phyloP scores from a whole-genome alignment of 2,113 vertebrate genomes.

The Chloropsis cyanopogon region DNA sequence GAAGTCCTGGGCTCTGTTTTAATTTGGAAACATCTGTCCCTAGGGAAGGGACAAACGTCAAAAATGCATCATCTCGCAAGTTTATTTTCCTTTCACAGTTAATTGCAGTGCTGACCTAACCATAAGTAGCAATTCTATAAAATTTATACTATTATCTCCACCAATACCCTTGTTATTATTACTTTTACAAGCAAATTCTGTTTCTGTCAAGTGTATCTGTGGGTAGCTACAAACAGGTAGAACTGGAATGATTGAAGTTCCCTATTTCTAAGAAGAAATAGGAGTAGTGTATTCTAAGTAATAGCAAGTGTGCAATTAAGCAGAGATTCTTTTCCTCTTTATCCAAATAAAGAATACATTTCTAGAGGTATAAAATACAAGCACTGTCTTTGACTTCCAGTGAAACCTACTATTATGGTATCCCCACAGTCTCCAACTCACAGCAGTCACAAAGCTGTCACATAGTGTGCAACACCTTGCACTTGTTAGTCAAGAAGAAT shows the following conservation, averaged over 20 bases:
- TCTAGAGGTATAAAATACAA: neutral
- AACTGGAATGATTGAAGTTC: neutral
- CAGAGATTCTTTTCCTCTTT: neutral
- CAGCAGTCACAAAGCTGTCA: neutral
- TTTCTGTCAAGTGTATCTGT: neutral
- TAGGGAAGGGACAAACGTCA: neutral
- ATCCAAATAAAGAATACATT: neutral
- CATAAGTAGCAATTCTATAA: neutral
- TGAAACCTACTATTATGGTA: neutral
- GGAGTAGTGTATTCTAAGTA: neutral
- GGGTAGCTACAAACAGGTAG: neutral
- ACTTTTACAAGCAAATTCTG: neutral
- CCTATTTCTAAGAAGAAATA: neutral
- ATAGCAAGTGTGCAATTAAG: rapidly evolving
- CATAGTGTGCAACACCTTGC: neutral
- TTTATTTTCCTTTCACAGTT: neutral
- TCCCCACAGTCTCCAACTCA: neutral
- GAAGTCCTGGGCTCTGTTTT: neutral
- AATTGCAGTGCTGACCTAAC: neutral
- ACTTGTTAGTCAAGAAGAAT: neutral
- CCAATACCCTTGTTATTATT: neutral
- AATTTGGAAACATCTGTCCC: constrained; percentile 21
- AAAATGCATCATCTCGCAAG: neutral
- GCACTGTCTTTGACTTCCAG: neutral
- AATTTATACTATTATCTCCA: neutral